Percentiles rank a stretch among this genome's conserved stretches.
Evolutionary conservation across 2,113 vertebrate genomes (phyloP).

Genomic region (Merops nubicus): DNA sequence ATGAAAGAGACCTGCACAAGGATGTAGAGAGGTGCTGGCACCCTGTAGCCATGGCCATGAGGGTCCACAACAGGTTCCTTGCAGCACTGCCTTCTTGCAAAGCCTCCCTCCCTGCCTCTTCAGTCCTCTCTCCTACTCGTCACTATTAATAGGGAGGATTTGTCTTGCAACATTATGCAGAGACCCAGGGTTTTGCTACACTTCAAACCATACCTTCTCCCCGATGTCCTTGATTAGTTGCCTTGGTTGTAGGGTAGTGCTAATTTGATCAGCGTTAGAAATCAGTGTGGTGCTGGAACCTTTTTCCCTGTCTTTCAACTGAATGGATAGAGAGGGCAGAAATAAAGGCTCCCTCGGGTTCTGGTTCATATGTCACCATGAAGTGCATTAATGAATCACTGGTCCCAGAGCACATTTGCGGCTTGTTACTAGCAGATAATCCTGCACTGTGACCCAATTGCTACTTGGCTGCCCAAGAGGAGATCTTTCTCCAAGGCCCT

Average conservation of each 20-base stretch:
- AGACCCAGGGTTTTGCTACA: neutral
- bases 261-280: constrained; percentile 11
- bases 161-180: neutral
- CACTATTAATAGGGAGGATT: fast-evolving
- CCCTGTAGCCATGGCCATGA: neutral
- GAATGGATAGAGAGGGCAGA: constrained; percentile 63
- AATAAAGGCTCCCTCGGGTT: constrained; percentile 69
- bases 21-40: neutral
- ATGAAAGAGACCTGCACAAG: fast-evolving
- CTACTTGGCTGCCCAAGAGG: constrained; percentile 66
- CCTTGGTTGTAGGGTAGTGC: constrained; percentile 1
- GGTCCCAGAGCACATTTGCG: constrained; percentile 65
- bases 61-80: neutral
- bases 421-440: constrained; percentile 72
- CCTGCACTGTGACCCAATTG: constrained; percentile 68
- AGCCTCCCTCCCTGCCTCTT: neutral
- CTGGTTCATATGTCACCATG: constrained; percentile 68
- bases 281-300: constrained; percentile 38
- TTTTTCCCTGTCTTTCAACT: constrained; percentile 48
- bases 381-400: constrained; percentile 71
- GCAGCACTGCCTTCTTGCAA: neutral
- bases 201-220: constrained; percentile 15
- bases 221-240: neutral
- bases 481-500: constrained; percentile 46
- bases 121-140: neutral